Conservation (phyloP, 2,113 vertebrate species). For the Xenopus borealis region DNA sequence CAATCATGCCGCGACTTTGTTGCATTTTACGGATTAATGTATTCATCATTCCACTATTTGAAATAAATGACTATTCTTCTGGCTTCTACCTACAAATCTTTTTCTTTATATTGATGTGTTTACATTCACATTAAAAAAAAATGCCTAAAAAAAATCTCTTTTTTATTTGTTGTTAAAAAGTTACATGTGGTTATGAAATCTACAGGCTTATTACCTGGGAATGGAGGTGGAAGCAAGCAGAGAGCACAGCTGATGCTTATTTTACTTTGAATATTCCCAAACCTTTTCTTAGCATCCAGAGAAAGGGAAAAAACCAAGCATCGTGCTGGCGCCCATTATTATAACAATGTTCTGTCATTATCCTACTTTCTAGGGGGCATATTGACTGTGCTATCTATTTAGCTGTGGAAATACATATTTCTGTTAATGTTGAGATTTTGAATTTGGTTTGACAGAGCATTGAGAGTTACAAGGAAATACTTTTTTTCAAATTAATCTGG, state of each 20-base stretch:
- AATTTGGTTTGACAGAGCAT: slow-evolving; percentile 46
- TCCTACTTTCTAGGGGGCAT: slow-evolving; percentile 58
- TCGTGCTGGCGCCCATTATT: slow-evolving; percentile 55
- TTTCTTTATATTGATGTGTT: slow-evolving; percentile 44
- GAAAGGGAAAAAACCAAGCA: slow-evolving; percentile 49
- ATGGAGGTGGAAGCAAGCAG: slow-evolving; percentile 35
- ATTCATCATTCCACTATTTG: slow-evolving; percentile 52
- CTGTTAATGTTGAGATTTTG: slow-evolving; percentile 51
- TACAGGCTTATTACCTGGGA: slow-evolving; percentile 43
- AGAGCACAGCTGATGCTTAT: slow-evolving; percentile 47
- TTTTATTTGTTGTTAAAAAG: slow-evolving; percentile 19
- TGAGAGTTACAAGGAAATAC: slow-evolving; percentile 43
- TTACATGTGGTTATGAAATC: slow-evolving; percentile 49
- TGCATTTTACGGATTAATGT: slow-evolving; percentile 53
- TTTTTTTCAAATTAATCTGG: slow-evolving; percentile 51
- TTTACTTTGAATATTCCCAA: slow-evolving; percentile 59
- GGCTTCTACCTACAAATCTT: background rate
- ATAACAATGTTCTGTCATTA: slow-evolving; percentile 51
- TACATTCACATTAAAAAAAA: slow-evolving; percentile 41
- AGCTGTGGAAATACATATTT: slow-evolving; percentile 55
- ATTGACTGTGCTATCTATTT: slow-evolving; percentile 64
- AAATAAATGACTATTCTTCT: slow-evolving; percentile 53
- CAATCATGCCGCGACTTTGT: slow-evolving; percentile 51
- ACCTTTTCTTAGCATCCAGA: slow-evolving; percentile 60
- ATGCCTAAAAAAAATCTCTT: background rate